A percentile compares a stretch with the other conserved stretches of the same genome.
Conservation (phyloP, 2,888 invertebrate species). For the Buathra laborator region DNA sequence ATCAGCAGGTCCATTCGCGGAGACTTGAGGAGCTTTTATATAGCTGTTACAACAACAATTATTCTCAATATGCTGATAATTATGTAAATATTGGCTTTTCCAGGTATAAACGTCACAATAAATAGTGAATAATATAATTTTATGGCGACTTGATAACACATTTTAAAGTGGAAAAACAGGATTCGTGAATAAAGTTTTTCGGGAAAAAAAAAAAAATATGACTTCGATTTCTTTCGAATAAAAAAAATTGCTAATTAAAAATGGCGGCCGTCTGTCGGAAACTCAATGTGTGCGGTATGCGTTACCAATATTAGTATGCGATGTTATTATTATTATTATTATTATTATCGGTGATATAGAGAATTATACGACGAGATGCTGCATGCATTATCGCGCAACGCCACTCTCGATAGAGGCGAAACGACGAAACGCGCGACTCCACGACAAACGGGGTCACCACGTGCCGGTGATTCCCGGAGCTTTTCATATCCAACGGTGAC, state of each 20-base stretch:
- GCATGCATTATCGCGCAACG: background rate
- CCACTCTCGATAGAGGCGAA: slow-evolving; percentile 3
- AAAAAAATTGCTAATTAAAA: too few relatives aligned
- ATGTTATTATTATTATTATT: background rate
- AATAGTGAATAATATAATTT: too few relatives aligned
- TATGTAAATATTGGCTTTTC: too few relatives aligned
- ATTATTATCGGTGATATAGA: background rate
- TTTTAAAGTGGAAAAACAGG: too few relatives aligned
- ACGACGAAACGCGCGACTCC: background rate
- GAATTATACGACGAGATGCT: background rate
- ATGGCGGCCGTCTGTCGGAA: too few relatives aligned
- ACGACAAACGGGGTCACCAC: slow-evolving; percentile 30
- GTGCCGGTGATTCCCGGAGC: slow-evolving; percentile 35
- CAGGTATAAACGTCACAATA: too few relatives aligned
- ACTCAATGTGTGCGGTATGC: too few relatives aligned
- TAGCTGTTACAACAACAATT: background rate
- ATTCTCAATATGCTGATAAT: too few relatives aligned
- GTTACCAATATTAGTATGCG: background rate
- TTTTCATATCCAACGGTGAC: slow-evolving; percentile 36
- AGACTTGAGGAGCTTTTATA: background rate
- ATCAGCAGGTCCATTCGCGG: background rate
- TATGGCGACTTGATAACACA: too few relatives aligned
- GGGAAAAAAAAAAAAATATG: too few relatives aligned
- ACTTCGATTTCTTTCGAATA: too few relatives aligned
- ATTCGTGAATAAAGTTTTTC: too few relatives aligned